Evolutionary conservation across 2,888 invertebrate species (phyloP).

Genomic region (Orthosia gothica): DNA sequence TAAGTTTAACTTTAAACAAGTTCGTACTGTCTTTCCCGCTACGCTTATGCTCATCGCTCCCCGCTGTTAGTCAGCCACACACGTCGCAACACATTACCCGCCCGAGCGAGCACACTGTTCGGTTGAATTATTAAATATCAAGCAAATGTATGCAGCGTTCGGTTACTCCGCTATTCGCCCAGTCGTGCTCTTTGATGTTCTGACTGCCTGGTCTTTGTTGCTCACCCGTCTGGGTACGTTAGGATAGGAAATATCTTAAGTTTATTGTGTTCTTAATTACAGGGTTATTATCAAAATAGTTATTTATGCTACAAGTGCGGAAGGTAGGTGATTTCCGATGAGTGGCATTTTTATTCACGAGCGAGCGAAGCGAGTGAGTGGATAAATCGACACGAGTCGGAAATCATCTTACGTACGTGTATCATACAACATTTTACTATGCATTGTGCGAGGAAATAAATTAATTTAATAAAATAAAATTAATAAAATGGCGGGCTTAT

Average conservation of each 20-base stretch:
- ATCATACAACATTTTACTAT: too few species aligned
- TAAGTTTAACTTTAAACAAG: not conserved
- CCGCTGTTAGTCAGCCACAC: conserved; percentile 66
- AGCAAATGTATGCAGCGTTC: conserved; percentile 76
- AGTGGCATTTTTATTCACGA: too few species aligned
- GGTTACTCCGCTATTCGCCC: conserved; percentile 70
- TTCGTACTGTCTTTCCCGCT: not conserved
- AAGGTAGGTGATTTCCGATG: too few species aligned
- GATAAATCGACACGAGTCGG: too few species aligned
- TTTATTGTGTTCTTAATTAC: conserved; percentile 34
- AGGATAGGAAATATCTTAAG: conserved; percentile 10
- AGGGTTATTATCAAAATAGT: not conserved
- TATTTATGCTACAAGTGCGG: too few species aligned
- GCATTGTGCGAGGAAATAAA: too few species aligned
- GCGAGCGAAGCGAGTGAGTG: too few species aligned
- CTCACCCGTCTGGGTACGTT: conserved; percentile 18
- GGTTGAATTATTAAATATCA: conserved; percentile 88
- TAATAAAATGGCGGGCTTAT: too few species aligned
- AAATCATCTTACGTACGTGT: too few species aligned
- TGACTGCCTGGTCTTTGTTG: conserved; percentile 36
- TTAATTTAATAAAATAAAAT: too few species aligned
- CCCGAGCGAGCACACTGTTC: conserved; percentile 80
- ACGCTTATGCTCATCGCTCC: conserved; percentile 44
- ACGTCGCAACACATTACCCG: conserved; percentile 84
- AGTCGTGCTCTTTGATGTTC: conserved; percentile 54